Base-by-base conservation (phyloP, 1,140 invertebrate species). In the Pararge aegeria region DNA sequence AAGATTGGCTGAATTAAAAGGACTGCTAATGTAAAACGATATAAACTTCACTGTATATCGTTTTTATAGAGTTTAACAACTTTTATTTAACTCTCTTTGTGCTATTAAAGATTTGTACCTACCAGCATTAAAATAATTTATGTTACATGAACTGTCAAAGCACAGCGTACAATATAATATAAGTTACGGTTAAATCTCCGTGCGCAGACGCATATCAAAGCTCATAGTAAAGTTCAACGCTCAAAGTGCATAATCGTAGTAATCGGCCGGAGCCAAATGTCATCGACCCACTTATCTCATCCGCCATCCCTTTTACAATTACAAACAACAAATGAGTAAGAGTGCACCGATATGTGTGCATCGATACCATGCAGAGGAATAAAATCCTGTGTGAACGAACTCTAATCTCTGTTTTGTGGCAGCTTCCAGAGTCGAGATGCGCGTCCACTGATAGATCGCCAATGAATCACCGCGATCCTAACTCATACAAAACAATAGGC, bases 351-450 rank as follows among this genome's bases (percentile, higher is more conserved):
- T 88, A 87, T 75, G 78, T 71, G 71, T 66, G 56, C 80, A 87
- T 89, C 78, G 77, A 83, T 88, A 87, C 71, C 70, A 71, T 80
- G 80, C 73, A 83, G 78, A 83, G 80, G 82, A 84, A 89, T 89
- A 89, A 85, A 89, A 89, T 89, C 83, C 83, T 89, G 86, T 89
- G 86, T 89, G 86, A 89, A 89, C 75, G 83, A 89, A 89, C 86
- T 89, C 83, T 89, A 89, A 87, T 87, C 83, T 85, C 64, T 80
- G 81, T 77, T 82, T 75, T 72, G 77, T 82, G 76, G 78, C 75
- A 78, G 77, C 79, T 75, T 80, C 76, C 76, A 81, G 75, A 76
- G 66, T 58, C 68, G 75, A 73, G 76, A 78, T 77, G 72, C 62
- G 62, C 63, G 62, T 66, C 66, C 70, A 54, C 61, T 64, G 69